Evolutionary conservation across 2,113 vertebrate species (phyloP).

Genomic region (Colossoma macropomum): DNA sequence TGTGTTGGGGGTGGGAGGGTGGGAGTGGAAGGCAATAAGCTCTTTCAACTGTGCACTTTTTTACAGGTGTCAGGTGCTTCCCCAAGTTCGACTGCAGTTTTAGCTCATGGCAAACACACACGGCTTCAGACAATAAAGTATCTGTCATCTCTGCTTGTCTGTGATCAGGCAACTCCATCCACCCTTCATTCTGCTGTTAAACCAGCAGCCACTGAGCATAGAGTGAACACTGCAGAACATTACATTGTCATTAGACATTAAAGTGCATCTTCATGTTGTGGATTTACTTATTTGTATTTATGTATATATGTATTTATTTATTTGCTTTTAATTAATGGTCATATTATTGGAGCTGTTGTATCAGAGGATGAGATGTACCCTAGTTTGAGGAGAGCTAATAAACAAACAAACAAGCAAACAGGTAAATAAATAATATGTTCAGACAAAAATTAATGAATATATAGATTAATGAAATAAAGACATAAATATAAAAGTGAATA

Average conservation of each 20-base stretch:
- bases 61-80: slow-evolving; percentile 44
- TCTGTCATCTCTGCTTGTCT: slow-evolving; percentile 52
- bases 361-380: no score
- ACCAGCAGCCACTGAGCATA: slow-evolving; percentile 17
- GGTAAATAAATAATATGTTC: no score
- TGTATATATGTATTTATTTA: neutral
- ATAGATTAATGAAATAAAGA: no score
- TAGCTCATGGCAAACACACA: slow-evolving; percentile 41
- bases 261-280: no score
- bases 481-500: no score
- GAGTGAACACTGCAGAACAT: slow-evolving; percentile 22
- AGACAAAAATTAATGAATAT: no score
- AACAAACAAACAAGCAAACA: neutral
- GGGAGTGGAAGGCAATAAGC: slow-evolving; percentile 50
- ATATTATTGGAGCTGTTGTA: neutral
- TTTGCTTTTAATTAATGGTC: neutral
- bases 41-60: slow-evolving; percentile 43
- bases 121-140: slow-evolving; percentile 49
- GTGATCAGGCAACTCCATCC: slow-evolving; percentile 30
- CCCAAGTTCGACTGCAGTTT: slow-evolving; percentile 27
- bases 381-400: neutral
- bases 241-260: neutral
- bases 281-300: no score
- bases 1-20: neutral
- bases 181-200: slow-evolving; percentile 10